Conservation (phyloP, 2,797 vertebrate species). For the Sebastes reedi region DNA sequence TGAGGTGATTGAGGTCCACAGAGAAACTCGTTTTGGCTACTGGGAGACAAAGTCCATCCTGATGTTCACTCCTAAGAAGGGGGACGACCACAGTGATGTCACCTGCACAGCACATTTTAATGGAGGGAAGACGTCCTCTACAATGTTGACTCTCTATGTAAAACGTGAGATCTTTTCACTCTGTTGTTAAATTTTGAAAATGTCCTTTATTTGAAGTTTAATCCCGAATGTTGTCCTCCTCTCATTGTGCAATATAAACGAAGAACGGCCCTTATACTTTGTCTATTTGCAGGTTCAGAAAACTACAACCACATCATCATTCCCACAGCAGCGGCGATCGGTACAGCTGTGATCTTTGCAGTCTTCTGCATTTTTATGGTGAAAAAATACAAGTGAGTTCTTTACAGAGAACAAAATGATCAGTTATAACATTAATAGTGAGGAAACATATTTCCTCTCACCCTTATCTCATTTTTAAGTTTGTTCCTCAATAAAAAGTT, state of each 20-base stretch:
- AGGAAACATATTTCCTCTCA: neutral
- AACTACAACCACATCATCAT: constrained; percentile 71
- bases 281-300: constrained; percentile 51
- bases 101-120: constrained; percentile 56
- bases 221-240: neutral
- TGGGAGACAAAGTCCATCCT: constrained; percentile 69
- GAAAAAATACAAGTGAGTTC: constrained; percentile 77
- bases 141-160: constrained; percentile 28
- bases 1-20: neutral
- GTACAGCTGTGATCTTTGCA: constrained; percentile 51
- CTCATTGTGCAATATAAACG: neutral
- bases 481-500: neutral
- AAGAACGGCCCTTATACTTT: neutral
- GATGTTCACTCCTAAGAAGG: constrained; percentile 29
- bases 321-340: constrained; percentile 48
- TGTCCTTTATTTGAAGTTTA: neutral
- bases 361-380: constrained; percentile 57
- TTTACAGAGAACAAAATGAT: neutral
- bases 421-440: neutral
- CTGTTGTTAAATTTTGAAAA: neutral
- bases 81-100: constrained; percentile 56
- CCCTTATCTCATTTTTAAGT: neutral
- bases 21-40: neutral
- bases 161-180: constrained; percentile 64
- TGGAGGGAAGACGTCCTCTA: rapidly evolving